phyloP scores from a whole-genome alignment of 2,797 vertebrate genomes.

The Odontamblyopus rebecca region DNA sequence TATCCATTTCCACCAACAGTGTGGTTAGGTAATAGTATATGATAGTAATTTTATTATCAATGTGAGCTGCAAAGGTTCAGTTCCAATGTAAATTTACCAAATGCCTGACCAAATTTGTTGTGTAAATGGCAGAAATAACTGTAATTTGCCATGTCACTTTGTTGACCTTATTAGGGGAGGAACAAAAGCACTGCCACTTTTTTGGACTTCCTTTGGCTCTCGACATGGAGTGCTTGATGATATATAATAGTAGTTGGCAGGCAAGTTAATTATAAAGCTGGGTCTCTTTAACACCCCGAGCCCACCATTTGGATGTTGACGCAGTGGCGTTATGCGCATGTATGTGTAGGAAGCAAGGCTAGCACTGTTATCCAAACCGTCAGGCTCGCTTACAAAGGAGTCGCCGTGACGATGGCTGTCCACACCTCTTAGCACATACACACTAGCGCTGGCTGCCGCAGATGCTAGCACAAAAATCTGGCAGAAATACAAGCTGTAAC shows the following conservation, averaged over 20 bases:
- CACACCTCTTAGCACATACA: slow-evolving; percentile 41
- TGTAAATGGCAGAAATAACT: slow-evolving; percentile 79
- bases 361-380: slow-evolving; percentile 84
- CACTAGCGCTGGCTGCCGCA: slow-evolving; percentile 32
- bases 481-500: slow-evolving; percentile 16
- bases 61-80: too few species aligned
- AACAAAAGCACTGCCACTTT: slow-evolving; percentile 80
- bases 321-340: slow-evolving; percentile 30
- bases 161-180: slow-evolving; percentile 87
- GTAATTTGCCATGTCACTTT: slow-evolving; percentile 84
- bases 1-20: too few species aligned
- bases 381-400: slow-evolving; percentile 81
- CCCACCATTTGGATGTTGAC: slow-evolving; percentile 71
- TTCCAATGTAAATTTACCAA: slow-evolving; percentile 19
- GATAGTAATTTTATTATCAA: too few species aligned
- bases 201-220: slow-evolving; percentile 78
- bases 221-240: slow-evolving; percentile 77
- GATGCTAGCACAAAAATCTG: slow-evolving; percentile 34
- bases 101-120: slow-evolving; percentile 76
- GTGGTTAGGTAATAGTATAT: too few species aligned
- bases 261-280: slow-evolving; percentile 90
- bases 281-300: slow-evolving; percentile 75
- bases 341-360: slow-evolving; percentile 55
- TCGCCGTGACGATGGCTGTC: slow-evolving; percentile 60
- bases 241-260: slow-evolving; percentile 91